Conservation (phyloP, 2,797 vertebrate species). For the Rachycentron canadum region DNA sequence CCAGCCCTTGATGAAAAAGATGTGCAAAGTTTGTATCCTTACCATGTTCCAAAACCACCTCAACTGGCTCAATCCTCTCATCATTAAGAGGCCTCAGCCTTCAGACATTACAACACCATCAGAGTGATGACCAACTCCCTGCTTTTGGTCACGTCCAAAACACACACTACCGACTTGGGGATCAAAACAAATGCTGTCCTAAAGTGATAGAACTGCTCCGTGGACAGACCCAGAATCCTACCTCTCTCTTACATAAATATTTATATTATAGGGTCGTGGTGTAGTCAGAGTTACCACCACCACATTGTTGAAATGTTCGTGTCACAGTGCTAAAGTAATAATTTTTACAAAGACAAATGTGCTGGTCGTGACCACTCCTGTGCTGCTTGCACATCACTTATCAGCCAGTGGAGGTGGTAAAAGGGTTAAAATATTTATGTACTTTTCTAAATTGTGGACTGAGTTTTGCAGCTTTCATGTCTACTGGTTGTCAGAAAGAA, state of each 20-base stretch:
- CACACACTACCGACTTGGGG: conserved; percentile 44
- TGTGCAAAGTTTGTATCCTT: neutral
- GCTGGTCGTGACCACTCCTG: conserved; percentile 17
- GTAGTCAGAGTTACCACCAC: neutral
- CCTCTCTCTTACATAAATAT: conserved; percentile 20
- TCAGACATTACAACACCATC: conserved; percentile 35
- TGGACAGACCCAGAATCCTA: conserved; percentile 16
- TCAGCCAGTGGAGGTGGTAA: conserved; percentile 28
- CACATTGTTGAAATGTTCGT: conserved; percentile 10
- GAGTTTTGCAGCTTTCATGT: conserved; percentile 23
- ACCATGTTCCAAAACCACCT: conserved; percentile 21
- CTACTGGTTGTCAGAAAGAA: neutral
- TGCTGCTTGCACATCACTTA: conserved; percentile 20
- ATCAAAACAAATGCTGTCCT: conserved; percentile 25
- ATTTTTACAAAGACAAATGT: conserved; percentile 30
- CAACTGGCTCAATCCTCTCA: conserved; percentile 34
- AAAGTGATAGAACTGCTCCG: conserved; percentile 21
- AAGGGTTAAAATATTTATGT: conserved; percentile 42
- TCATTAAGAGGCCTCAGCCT: conserved; percentile 34
- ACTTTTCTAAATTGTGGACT: conserved; percentile 5
- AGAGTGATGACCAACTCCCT: conserved; percentile 39
- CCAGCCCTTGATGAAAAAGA: conserved; percentile 25
- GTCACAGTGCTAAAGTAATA: conserved; percentile 1
- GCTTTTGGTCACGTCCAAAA: conserved; percentile 52
- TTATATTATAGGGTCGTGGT: neutral